Conservation (phyloP, 2,888 invertebrate species). For the Andrena chrysosceles region DNA sequence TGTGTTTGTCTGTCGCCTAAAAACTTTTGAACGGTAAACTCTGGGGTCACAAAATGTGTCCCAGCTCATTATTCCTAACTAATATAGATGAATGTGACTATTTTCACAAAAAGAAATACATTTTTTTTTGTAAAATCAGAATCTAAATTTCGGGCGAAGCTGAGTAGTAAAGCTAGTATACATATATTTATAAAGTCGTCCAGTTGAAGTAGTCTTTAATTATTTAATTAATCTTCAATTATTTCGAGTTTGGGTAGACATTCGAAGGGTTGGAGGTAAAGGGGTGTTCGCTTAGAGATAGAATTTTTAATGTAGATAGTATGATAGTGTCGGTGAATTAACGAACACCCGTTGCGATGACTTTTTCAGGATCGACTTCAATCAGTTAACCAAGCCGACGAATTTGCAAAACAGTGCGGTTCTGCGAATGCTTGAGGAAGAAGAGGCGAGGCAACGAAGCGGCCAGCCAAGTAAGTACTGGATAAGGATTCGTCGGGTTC, state of each 20-base stretch:
- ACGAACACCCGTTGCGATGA: neutral
- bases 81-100: too few relatives aligned
- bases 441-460: conserved; percentile 89
- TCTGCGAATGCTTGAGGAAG: conserved; percentile 93
- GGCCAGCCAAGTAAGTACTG: conserved; percentile 88
- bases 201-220: too few relatives aligned
- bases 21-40: too few relatives aligned
- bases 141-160: too few relatives aligned
- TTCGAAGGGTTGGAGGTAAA: neutral
- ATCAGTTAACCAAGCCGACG: conserved; percentile 90
- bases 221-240: neutral
- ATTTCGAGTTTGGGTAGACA: neutral
- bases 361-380: conserved; percentile 91
- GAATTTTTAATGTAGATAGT: neutral
- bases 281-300: neutral
- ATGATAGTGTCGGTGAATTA: neutral
- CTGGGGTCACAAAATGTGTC: too few relatives aligned
- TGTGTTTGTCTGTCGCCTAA: too few relatives aligned
- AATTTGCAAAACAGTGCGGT: conserved; percentile 95
- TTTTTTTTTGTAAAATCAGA: too few relatives aligned
- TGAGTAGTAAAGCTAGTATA: too few relatives aligned
- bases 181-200: too few relatives aligned
- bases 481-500: neutral
- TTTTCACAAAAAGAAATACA: too few relatives aligned
- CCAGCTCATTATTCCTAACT: too few relatives aligned